phyloP scores from a whole-genome alignment of 2,888 invertebrate species.

The Corythucha ciliata region DNA sequence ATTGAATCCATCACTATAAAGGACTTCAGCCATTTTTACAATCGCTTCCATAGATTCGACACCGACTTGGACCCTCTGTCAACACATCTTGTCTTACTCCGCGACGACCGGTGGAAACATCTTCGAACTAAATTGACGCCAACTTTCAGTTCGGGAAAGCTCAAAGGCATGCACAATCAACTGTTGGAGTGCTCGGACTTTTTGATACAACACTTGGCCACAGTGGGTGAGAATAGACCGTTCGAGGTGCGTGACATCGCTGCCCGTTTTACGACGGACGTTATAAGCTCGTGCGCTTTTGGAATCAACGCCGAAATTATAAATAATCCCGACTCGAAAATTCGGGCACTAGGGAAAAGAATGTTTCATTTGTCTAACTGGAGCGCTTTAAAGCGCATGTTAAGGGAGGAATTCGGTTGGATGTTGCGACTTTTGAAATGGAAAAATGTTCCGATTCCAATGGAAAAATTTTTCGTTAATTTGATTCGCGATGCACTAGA shows the following conservation, averaged over 20 bases:
- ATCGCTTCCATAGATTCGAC: conserved; percentile 43
- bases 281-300: conserved; percentile 46
- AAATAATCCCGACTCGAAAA: conserved; percentile 41
- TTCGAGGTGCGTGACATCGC: conserved; percentile 30
- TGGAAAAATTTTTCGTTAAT: conserved; percentile 43
- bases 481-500: conserved; percentile 25
- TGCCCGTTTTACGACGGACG: conserved; percentile 45
- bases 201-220: conserved; percentile 19
- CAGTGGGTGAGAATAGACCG: conserved; percentile 11
- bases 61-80: conserved; percentile 40
- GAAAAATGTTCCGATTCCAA: not conserved
- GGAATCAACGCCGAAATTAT: conserved; percentile 44
- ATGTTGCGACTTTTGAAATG: not conserved
- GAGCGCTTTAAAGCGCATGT: conserved; percentile 12
- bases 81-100: conserved; percentile 42
- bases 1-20: conserved; percentile 45
- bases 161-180: conserved; percentile 46
- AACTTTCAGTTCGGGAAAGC: conserved; percentile 48
- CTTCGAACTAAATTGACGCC: conserved; percentile 47
- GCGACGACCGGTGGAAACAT: conserved; percentile 47
- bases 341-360: conserved; percentile 40
- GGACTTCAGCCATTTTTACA: conserved; percentile 45
- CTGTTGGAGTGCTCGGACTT: conserved; percentile 42
- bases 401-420: not conserved
- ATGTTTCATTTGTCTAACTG: conserved; percentile 41